Evolutionary conservation across 2,888 invertebrate genomes (phyloP), one percentile per base, ranked within the genome.

Genomic region (Lymantria monacha): DNA sequence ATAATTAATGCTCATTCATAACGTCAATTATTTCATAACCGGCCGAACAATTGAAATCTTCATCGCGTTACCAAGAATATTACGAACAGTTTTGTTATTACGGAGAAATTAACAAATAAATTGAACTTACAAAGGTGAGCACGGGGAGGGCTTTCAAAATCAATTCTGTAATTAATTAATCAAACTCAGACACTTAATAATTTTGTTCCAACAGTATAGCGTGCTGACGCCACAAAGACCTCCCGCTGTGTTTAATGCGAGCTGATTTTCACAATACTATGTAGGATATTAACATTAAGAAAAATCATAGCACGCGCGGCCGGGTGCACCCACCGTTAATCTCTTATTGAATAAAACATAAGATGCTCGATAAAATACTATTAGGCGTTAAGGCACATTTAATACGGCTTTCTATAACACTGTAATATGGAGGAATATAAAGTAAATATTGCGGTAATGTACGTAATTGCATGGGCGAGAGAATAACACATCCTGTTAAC

Each of bases 301-400:
- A 85, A 85, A 83, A 82, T 81, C 78, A 73, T 78, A 61, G 66
- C 51, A 75, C 79, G 79, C 81, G 74, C 66, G 55, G 54, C 46
- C 63, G 61, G 68, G 66, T 74, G 73, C 79, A 64, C 75, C 76
- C 77, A 65, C 68, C 74, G 66, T 77, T 89, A 87, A 91, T 88
- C 85, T 85, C 79, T 22, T 63, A 70, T 71, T 91, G 89, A 90
- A 91, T 90, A 89, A 91, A 79, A 88, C 89, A 89, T 90, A 82
- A 86, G 87, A 82, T 83, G 74, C 75, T 81, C 81, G 86, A 88
- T 90, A 87, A 83, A 81, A 75, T 80, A 81, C 81, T 83, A 83
- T 87, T 84, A 86, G 81, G n/a, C 81, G 82, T 81, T 87, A 82
- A 84, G 73, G 78, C 83, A 77, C 79, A 81, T 76, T 79, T 85